Evolutionary conservation across 2,113 vertebrate species (phyloP), one percentile per base, ranked within the genome.

Genomic region (Xenopus laevis): DNA sequence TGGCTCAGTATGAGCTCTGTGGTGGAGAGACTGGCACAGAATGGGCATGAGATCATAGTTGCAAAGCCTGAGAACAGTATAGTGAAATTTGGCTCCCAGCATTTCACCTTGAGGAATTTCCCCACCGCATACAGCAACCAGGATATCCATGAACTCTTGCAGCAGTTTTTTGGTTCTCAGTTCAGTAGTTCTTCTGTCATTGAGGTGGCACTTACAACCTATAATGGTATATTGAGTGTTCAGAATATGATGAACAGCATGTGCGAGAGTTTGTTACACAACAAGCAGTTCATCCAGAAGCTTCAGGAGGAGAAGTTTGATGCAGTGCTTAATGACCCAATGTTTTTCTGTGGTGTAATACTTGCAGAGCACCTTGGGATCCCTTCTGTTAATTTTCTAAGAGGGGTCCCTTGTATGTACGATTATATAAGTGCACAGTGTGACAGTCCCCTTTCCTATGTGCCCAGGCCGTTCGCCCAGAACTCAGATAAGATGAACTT

Each of bases 1-100:
- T 92, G 92, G 91, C 73, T 87, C 12, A 85, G 79, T 0, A 12
- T 89, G 0, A 87, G 88, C 68, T 81, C 87, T 0, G 81, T 94
- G 1, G 82, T 86, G 0, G 85, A 87, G 57, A 86, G 81, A 73
- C 80, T 98, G 79, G 83, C 89, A 4, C 81, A 80, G 2, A 91
- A 88, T 10, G 95, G 94, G 0, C 94, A 96, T 16, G 77, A 82
- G 1, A 85, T 94, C 11, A 86, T 91, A 0, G 93, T 95, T 59
- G 47, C 96, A 10, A 90, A 91, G 0, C 94, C 93, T 0, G 89
- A 95, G 53, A 23, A 86, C 61, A 94, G 66, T 68, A 40, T 95
- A 55, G 64, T 85, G 0, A 79, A 95, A 76, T 87, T 86, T 0
- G 83, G 89, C 1, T 85, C 91, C 9, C 80, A 83, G 45, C 71